Conservation (phyloP, 1,140 invertebrate species). For the Drosophila kepulauana region DNA sequence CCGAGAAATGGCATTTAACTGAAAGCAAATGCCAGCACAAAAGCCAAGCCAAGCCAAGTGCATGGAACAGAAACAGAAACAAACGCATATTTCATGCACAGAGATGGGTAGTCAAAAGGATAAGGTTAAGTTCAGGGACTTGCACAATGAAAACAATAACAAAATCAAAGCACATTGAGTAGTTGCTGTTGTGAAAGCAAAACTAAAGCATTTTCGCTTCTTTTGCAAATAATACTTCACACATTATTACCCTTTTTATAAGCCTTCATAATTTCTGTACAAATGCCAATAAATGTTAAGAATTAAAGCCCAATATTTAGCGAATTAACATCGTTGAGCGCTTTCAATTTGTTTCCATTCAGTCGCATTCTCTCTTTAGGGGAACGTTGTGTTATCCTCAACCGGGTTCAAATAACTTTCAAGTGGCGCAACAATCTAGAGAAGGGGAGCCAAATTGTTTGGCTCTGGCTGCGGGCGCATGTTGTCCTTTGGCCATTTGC, state of each 20-base stretch:
- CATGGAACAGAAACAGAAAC: background rate
- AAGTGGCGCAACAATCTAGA: background rate
- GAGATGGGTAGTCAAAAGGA: background rate
- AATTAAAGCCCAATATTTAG: background rate
- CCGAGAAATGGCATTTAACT: background rate
- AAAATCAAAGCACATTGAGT: no score
- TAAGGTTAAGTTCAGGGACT: slow-evolving; percentile 3
- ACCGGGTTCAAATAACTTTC: slow-evolving; percentile 14
- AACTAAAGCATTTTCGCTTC: no score
- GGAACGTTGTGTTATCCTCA: slow-evolving; percentile 10
- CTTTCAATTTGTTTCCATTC: slow-evolving; percentile 10
- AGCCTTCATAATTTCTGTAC: no score
- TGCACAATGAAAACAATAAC: background rate
- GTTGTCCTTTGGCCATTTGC: slow-evolving; percentile 67
- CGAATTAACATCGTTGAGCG: background rate
- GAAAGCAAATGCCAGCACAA: slow-evolving; percentile 2
- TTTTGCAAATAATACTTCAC: no score
- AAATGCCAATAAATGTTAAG: no score
- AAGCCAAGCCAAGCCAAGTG: slow-evolving; percentile 10
- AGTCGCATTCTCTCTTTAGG: slow-evolving; percentile 5
- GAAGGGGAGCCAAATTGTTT: slow-evolving; percentile 33
- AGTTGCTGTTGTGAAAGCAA: no score
- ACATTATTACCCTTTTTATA: no score
- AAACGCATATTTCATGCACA: slow-evolving; percentile 8
- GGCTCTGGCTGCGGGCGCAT: slow-evolving; percentile 22